Base-by-base conservation (phyloP, 2,888 invertebrate genomes). In the Pycnomerus fuliginosus region DNA sequence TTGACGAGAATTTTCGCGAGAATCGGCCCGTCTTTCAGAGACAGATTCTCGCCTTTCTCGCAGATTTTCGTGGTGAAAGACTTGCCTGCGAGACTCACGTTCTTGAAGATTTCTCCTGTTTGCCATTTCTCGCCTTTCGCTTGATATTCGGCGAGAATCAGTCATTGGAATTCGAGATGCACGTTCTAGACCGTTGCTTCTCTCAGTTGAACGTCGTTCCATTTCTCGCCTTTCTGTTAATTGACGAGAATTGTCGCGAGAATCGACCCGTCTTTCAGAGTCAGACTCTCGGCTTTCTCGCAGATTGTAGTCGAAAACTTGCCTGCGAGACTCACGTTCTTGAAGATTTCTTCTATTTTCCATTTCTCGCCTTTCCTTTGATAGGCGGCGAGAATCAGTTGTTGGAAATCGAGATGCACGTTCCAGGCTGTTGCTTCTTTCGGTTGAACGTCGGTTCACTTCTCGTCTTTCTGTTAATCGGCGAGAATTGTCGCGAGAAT, bases 401-500 rank as follows among this genome's bases (percentile, higher is more conserved):
- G 1, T 11, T 7, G 7, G 16, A 8, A 10, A 16, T n/a, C n/a
- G n/a, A n/a, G 20, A 7, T 8, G 8, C 5, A 5, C 7, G 20
- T 20, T 1, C 20, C 8, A 7, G 20, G 8, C 8, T 8, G 5
- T 20, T 20, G 20, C 11, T 14, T 3, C 12, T 27, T 14, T 2
- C n/a, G n/a, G n/a, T n/a, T n/a, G n/a, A n/a, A n/a, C n/a, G n/a
- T n/a, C n/a, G n/a, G n/a, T n/a, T n/a, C n/a, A n/a, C n/a, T n/a
- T n/a, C n/a, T n/a, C n/a, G n/a, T n/a, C n/a, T n/a, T n/a, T n/a
- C n/a, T n/a, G 2, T 2, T 16, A 14, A 16, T 32, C 23, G 32
- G 23, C 32, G 32, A 22, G 3, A 16, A 32, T 22, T n/a, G 10
- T 14, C 13, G n/a, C n/a, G n/a, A n/a, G n/a, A n/a, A n/a, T n/a